phyloP scores from a whole-genome alignment of 2,797 vertebrate species.

The Centropyge bicolor region DNA sequence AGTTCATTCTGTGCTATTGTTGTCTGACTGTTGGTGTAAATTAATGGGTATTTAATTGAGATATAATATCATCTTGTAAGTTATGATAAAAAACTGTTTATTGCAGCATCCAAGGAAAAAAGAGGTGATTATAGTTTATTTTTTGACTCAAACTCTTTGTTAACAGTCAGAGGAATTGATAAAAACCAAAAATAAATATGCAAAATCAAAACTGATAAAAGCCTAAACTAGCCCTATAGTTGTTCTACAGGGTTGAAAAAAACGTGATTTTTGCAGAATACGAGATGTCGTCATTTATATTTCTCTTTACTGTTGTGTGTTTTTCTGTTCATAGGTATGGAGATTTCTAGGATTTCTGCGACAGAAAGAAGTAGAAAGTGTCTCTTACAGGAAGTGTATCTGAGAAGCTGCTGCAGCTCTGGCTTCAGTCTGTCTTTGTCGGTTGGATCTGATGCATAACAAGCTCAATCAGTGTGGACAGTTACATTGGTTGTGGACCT shows the following conservation, averaged over 20 bases:
- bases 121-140: background rate
- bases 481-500: conserved; percentile 3
- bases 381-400: conserved; percentile 4
- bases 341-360: conserved; percentile 70
- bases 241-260: too few relatives aligned
- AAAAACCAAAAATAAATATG: background rate
- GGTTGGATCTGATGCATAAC: conserved; percentile 6
- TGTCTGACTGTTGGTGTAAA: background rate
- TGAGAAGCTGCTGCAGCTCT: conserved; percentile 6
- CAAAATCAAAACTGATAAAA: background rate
- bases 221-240: background rate
- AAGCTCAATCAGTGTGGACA: background rate
- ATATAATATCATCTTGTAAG: too few relatives aligned
- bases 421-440: conserved; percentile 9
- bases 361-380: background rate
- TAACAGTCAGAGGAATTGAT: background rate
- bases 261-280: background rate
- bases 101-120: background rate
- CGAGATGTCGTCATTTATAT: background rate
- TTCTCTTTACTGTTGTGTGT: background rate
- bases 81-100: background rate
- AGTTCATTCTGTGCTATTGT: background rate
- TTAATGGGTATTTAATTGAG: background rate
- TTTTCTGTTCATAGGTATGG: conserved; percentile 65
- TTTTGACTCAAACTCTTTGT: background rate